Conservation (phyloP, 2,113 vertebrate species). For the Boulengeromyrus knoepffleri region DNA sequence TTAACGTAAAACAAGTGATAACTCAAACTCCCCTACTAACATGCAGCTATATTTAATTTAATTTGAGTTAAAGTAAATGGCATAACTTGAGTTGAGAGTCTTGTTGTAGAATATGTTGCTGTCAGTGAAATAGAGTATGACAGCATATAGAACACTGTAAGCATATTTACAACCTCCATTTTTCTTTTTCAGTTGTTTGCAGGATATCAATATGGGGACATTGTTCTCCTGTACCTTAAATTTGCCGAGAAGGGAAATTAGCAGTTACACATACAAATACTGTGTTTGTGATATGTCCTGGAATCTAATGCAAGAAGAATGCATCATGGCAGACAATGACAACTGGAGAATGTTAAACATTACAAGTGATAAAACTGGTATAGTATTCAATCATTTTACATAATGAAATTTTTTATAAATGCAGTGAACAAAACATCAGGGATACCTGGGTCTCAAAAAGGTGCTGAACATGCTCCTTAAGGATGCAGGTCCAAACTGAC, state of each 20-base stretch:
- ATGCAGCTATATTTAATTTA: too few relatives aligned
- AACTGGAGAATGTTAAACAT: not conserved
- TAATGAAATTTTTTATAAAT: not conserved
- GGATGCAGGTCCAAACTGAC: too few relatives aligned
- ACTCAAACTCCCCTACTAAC: too few relatives aligned
- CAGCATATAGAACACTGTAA: not conserved
- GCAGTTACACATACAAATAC: not conserved
- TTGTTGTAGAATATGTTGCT: not conserved
- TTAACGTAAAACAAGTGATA: too few relatives aligned
- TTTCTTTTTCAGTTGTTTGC: not conserved
- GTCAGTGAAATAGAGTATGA: not conserved
- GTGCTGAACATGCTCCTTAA: not conserved
- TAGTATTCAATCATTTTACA: not conserved
- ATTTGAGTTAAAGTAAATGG: too few relatives aligned
- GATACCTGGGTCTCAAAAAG: not conserved
- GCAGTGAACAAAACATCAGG: not conserved
- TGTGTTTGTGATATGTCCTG: not conserved
- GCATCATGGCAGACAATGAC: accelerated
- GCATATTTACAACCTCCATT: not conserved
- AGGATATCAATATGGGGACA: not conserved
- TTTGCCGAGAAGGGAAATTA: not conserved
- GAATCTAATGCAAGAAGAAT: accelerated
- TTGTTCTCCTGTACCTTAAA: not conserved
- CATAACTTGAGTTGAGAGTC: too few relatives aligned
- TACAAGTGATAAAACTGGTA: not conserved